Evolutionary conservation across 2,797 vertebrate species (phyloP).

Genomic region (Phyllotis vaccarum): DNA sequence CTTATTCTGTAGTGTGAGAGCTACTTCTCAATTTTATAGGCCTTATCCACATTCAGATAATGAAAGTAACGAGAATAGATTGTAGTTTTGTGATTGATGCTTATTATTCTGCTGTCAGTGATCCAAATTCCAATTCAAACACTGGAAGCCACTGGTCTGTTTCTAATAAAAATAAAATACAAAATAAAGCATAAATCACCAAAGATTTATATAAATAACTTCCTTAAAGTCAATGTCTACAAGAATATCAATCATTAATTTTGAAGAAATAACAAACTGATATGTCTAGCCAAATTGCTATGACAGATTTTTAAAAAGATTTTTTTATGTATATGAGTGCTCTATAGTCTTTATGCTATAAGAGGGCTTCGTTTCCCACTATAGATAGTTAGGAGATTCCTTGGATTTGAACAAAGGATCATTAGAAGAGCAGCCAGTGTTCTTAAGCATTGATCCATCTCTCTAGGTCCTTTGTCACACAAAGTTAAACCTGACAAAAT

Average conservation of each 20-base stretch:
- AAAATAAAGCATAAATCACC: constrained; percentile 71
- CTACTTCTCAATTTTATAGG: constrained; percentile 68
- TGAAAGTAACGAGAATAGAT: constrained; percentile 66
- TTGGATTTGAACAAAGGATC: not conserved
- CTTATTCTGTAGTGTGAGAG: constrained; percentile 54
- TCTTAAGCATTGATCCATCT: not conserved
- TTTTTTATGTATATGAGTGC: not conserved
- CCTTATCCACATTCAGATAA: constrained; percentile 58
- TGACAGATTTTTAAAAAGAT: not conserved
- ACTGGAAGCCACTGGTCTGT: constrained; percentile 59
- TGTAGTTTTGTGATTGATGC: constrained; percentile 67
- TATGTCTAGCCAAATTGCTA: constrained; percentile 6
- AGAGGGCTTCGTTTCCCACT: not conserved
- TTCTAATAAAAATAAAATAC: constrained; percentile 75
- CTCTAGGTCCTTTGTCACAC: not conserved
- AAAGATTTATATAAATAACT: constrained; percentile 58
- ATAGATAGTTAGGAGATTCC: not conserved
- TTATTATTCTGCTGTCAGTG: constrained; percentile 66
- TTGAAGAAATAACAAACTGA: constrained; percentile 57
- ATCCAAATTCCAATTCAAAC: constrained; percentile 74
- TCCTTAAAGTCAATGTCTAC: constrained; percentile 58
- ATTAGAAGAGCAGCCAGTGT: not conserved
- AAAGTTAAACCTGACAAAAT: constrained; percentile 57
- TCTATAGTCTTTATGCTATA: not conserved
- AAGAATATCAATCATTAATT: constrained; percentile 9